Base-by-base conservation (phyloP, 2,888 invertebrate genomes). In the Thecocarcelia acutangulata region DNA sequence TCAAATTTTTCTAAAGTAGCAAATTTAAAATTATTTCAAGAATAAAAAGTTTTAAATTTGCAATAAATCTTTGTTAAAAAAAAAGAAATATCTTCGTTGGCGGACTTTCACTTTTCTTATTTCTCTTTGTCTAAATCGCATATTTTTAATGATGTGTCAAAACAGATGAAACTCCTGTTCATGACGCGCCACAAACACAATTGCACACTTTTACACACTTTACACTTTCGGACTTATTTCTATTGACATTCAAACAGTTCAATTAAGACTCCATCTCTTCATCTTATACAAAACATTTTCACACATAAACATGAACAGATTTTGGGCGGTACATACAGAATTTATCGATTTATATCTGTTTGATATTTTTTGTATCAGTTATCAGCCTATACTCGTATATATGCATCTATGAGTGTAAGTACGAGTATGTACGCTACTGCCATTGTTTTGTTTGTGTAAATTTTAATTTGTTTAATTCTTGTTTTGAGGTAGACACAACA, bases 271-370 rank as follows among this genome's bases (percentile, higher is more conserved):
- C 1, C 15, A 54, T 73, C 61, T 72, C 61, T 21, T 61, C n/a
- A n/a, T 52, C 44, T 13, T 19, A 54, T 19, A n/a, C 44, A 44
- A 15, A 11, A 21, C 21, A 58, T 11, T 12, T 50, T 50, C 13
- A 58, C 46, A 70, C n/a, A 4, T 1, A 44, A 37, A 68, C 5
- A 12, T 15, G 24, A 15, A 52, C 5, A 21, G 1, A 42, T 40
- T 52, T 52, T 52, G 12, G 15, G 33, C 33, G 12, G 48, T 19
- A 37, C 54, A 40, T 37, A 37, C 40, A 66, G 48, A 48, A 66
- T 66, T 66, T 66, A 74, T 74, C 58, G 74, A 74, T 74, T 74
- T 56, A 15, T 64, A 33, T 54, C 8, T n/a, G 4, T 13, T 46
- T 17, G 12, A 12, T 21, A 33, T 11, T 69, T 42, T 8, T 9